Conservation (phyloP, 2,113 vertebrate genomes). For the Herpetotheres cachinnans region DNA sequence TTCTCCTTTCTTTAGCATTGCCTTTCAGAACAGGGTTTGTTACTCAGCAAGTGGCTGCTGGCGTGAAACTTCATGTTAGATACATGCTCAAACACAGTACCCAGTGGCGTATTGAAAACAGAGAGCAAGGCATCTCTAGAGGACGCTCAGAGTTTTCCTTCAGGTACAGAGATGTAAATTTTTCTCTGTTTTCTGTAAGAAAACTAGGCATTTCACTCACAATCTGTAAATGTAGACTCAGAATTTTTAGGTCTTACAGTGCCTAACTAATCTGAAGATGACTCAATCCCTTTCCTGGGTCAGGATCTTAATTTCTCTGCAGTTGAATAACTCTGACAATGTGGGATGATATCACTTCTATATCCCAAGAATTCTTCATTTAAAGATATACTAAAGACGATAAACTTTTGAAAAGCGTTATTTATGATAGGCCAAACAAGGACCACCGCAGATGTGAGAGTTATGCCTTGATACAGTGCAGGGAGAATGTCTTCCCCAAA, state of each 20-base stretch:
- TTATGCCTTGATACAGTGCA: neutral
- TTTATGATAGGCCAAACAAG: neutral
- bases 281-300: neutral
- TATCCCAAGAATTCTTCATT: neutral
- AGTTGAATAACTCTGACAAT: neutral
- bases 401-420: neutral
- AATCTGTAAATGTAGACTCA: neutral
- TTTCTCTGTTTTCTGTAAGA: neutral
- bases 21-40: neutral
- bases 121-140: neutral
- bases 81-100: neutral
- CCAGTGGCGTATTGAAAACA: neutral
- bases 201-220: neutral
- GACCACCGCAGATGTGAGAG: neutral
- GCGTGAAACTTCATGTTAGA: neutral
- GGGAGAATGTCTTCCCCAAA: neutral
- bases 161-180: neutral
- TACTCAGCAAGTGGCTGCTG: neutral
- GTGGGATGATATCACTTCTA: neutral
- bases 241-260: neutral
- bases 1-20: neutral
- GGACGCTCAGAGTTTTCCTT: neutral
- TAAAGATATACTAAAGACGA: neutral
- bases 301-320: neutral
- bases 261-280: neutral